Percentiles rank a stretch among this genome's conserved stretches.
These are phyloP conservation scores for Autographa gamma DNA, from an alignment of 2,888 invertebrate genomes.

Conservation along the genomic window DNA sequence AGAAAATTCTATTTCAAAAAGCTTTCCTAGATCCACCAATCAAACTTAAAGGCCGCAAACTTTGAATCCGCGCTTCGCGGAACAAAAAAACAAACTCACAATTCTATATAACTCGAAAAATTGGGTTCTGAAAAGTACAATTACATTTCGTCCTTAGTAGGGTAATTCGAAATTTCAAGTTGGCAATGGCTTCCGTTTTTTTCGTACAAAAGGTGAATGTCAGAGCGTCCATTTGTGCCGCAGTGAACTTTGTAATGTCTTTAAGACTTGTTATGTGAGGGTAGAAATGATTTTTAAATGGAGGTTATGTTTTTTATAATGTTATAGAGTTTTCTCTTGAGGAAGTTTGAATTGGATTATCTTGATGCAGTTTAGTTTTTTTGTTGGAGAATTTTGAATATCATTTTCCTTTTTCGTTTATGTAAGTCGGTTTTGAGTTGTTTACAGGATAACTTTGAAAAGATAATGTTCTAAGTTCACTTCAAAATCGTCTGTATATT, in stretches of 20 bases:
- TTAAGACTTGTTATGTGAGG: conserved; percentile 38
- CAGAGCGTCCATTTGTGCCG: conserved; percentile 32
- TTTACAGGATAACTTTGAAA: no score
- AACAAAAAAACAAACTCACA: not conserved
- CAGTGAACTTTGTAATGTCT: conserved; percentile 49
- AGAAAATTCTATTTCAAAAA: conserved; percentile 5
- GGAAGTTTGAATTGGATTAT: conserved; percentile 13
- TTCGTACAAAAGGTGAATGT: conserved; percentile 42
- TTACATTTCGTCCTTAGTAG: conserved; percentile 55
- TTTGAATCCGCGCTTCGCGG: not conserved
- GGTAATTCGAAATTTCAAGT: conserved; percentile 37
- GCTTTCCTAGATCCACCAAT: conserved; percentile 1
- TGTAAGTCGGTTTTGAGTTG: not conserved
- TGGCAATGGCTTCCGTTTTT: conserved; percentile 38
- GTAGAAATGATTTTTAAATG: conserved; percentile 39
- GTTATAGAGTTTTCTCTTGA: conserved; percentile 12
- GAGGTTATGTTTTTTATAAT: conserved; percentile 27
- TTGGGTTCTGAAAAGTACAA: conserved; percentile 25
- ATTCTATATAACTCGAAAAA: conserved; percentile 19
- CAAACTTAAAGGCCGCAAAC: conserved; percentile 1
- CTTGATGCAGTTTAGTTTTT: conserved; percentile 1
- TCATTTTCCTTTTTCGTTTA: not conserved
- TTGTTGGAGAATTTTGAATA: not conserved
- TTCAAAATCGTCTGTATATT: no score
- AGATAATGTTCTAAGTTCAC: no score